Percentiles rank a stretch among this genome's conserved stretches.
Evolutionary conservation across 2,113 vertebrate species (phyloP).

Genomic region (Neogobius melanostomus): DNA sequence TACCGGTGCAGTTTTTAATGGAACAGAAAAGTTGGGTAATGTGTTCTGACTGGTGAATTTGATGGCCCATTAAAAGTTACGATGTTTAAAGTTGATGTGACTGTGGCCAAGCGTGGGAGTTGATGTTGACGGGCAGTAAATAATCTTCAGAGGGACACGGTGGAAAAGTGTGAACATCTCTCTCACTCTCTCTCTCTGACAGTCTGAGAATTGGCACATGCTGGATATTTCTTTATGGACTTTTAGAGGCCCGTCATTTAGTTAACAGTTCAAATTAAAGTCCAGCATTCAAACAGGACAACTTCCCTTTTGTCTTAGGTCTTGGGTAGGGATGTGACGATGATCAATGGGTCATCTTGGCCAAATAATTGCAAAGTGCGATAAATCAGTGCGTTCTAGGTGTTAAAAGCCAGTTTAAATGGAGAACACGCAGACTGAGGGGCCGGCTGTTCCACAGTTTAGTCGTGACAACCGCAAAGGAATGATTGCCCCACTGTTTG

Average conservation of each 20-base stretch:
- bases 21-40: slow-evolving; percentile 1
- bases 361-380: too few species aligned
- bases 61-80: not conserved
- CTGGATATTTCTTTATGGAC: not conserved
- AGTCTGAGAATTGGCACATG: slow-evolving; percentile 1
- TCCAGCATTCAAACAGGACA: too few species aligned
- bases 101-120: slow-evolving; percentile 21
- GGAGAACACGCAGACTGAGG: too few species aligned
- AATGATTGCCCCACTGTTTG: too few species aligned
- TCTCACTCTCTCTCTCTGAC: slow-evolving; percentile 5
- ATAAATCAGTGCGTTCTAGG: too few species aligned
- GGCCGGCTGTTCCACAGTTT: too few species aligned
- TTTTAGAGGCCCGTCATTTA: not conserved
- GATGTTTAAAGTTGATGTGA: not conserved
- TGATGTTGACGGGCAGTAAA: slow-evolving; percentile 47
- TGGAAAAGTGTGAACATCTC: slow-evolving; percentile 47
- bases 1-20: not conserved
- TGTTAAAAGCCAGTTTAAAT: too few species aligned
- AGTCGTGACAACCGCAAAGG: too few species aligned
- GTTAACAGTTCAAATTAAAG: too few species aligned
- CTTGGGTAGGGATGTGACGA: too few species aligned
- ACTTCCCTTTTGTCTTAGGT: too few species aligned
- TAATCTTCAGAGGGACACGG: slow-evolving; percentile 22
- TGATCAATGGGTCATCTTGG: too few species aligned
- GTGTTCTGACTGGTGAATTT: slow-evolving; percentile 6